Conservation (phyloP, 2,888 invertebrate genomes). For the Herminia tarsipennalis region DNA sequence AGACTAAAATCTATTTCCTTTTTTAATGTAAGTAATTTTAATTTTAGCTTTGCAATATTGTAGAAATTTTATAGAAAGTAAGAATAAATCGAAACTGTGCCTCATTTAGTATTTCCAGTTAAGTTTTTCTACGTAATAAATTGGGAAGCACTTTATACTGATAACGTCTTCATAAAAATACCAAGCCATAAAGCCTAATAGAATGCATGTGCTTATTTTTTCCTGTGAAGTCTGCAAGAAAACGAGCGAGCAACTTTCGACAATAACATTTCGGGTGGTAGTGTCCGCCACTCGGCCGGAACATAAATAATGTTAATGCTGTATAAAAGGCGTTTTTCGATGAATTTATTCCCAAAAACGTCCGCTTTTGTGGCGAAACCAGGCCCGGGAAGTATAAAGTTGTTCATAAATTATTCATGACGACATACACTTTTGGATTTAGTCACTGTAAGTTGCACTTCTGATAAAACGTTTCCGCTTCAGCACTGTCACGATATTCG, state of each 20-base stretch:
- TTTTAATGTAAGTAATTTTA: no score
- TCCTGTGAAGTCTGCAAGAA: slow-evolving; percentile 23
- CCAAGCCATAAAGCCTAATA: slow-evolving; percentile 16
- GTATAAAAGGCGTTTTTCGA: slow-evolving; percentile 78
- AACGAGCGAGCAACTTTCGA: slow-evolving; percentile 36
- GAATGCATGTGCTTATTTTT: slow-evolving; percentile 39
- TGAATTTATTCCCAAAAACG: slow-evolving; percentile 78
- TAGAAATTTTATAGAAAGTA: background rate
- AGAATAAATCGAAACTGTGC: no score
- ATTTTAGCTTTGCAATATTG: no score
- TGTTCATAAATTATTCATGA: slow-evolving; percentile 80
- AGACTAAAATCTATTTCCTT: no score
- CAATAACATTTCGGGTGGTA: slow-evolving; percentile 44
- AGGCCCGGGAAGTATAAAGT: slow-evolving; percentile 73
- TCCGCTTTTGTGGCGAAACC: slow-evolving; percentile 67
- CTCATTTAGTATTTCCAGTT: no score
- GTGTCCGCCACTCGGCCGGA: slow-evolving; percentile 43
- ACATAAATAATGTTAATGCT: slow-evolving; percentile 80
- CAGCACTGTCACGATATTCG: slow-evolving; percentile 20
- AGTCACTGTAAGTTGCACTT: slow-evolving; percentile 57
- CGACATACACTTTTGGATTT: slow-evolving; percentile 54
- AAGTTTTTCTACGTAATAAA: background rate
- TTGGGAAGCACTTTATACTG: background rate
- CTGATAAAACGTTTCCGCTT: slow-evolving; percentile 49
- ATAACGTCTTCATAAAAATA: slow-evolving; percentile 26